Percentiles rank a stretch among this genome's conserved stretches.
phyloP scores from a whole-genome alignment of 2,888 invertebrate species.

The Tipula helvola region DNA sequence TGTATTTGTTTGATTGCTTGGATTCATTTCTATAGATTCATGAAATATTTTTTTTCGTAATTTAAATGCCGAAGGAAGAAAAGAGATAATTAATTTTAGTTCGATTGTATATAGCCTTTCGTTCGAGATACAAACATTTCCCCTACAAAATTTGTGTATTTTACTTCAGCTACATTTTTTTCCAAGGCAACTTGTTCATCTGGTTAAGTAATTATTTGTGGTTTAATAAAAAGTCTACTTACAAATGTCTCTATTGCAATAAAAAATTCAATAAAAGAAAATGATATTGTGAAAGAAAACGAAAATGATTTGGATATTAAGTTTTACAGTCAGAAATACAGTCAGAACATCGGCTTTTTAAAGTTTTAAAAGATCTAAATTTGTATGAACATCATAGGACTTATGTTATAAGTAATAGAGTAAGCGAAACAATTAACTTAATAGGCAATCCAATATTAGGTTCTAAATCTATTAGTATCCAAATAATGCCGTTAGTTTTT shows the following conservation, averaged over 20 bases:
- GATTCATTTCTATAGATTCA: too few relatives aligned
- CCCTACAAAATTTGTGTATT: too few relatives aligned
- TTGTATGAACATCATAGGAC: slow-evolving; percentile 11
- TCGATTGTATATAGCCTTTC: too few relatives aligned
- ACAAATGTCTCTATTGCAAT: not conserved
- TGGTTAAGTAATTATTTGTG: too few relatives aligned
- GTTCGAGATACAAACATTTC: too few relatives aligned
- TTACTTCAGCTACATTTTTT: too few relatives aligned
- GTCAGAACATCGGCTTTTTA: slow-evolving; percentile 14
- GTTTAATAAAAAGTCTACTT: slow-evolving; percentile 8
- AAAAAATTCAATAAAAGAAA: not conserved
- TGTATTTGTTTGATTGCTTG: too few relatives aligned
- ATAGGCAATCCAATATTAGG: slow-evolving; percentile 12
- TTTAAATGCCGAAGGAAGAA: too few relatives aligned
- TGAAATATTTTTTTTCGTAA: too few relatives aligned
- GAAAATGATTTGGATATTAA: too few relatives aligned
- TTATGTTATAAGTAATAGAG: not conserved
- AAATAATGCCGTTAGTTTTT: slow-evolving; percentile 14
- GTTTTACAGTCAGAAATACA: slow-evolving; percentile 11
- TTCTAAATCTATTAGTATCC: slow-evolving; percentile 7
- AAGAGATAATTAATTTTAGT: too few relatives aligned
- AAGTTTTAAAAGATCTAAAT: slow-evolving; percentile 12
- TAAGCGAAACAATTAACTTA: not conserved
- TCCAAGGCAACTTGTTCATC: too few relatives aligned
- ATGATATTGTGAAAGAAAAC: slow-evolving; percentile 9